These are phyloP conservation scores for Musca vetustissima DNA, from an alignment of 1,140 invertebrate genomes.

Conservation along the genomic window DNA sequence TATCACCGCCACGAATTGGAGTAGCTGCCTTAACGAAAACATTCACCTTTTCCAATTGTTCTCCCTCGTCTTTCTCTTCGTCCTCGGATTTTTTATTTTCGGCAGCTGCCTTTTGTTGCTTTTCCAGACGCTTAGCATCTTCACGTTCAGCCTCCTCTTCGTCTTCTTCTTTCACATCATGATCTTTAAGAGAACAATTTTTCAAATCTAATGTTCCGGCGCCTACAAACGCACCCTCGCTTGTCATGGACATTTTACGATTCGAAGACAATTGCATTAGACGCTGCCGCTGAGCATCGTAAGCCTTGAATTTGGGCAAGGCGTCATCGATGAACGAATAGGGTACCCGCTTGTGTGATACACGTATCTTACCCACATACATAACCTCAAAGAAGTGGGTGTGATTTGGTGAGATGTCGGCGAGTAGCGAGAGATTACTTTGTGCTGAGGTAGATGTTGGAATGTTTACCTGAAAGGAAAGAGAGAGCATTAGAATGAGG, in stretches of 20 bases:
- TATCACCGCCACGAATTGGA: not conserved
- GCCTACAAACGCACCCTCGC: conserved; percentile 42
- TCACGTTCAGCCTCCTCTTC: conserved; percentile 33
- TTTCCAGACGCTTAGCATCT: not conserved
- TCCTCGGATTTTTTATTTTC: not conserved
- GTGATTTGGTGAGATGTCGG: conserved; percentile 78
- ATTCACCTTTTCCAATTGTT: conserved; percentile 21
- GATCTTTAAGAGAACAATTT: conserved; percentile 35
- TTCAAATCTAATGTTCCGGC: conserved; percentile 30
- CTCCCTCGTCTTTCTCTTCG: not conserved
- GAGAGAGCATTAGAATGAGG: not conserved
- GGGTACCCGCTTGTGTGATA: conserved; percentile 81
- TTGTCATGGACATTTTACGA: conserved; percentile 51
- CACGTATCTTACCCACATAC: conserved; percentile 85
- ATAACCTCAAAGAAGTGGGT: conserved; percentile 86
- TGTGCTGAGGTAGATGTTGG: conserved; percentile 51
- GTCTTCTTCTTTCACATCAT: conserved; percentile 48
- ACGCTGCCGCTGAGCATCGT: conserved; percentile 72
- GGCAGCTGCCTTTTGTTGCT: not conserved
- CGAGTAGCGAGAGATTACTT: conserved; percentile 63
- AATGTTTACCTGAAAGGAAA: conserved; percentile 38
- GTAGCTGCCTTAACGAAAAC: too few species aligned
- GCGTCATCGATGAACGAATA: conserved; percentile 89
- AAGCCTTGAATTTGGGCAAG: conserved; percentile 77
- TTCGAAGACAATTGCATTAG: conserved; percentile 56